Percentiles rank a stretch among this genome's conserved stretches.
Conservation (phyloP, 1,140 invertebrate genomes). For the Phortica variegata region DNA sequence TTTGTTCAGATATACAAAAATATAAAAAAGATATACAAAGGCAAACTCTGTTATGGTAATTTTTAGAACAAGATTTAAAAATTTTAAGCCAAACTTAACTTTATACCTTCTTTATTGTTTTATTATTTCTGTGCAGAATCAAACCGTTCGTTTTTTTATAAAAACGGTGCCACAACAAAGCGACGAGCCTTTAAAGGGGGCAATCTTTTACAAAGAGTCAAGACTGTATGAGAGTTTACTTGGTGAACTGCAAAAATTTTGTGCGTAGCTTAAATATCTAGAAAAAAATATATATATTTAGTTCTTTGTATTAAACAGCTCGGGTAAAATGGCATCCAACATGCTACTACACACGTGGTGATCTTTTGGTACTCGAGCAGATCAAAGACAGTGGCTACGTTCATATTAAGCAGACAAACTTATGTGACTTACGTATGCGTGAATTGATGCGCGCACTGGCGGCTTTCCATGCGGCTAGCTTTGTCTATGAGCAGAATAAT, state of each 20-base stretch:
- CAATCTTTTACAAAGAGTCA: slow-evolving; percentile 39
- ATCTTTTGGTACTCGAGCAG: slow-evolving; percentile 56
- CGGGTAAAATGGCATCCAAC: slow-evolving; percentile 29
- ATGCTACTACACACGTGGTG: slow-evolving; percentile 43
- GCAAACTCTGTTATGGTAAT: too few relatives aligned
- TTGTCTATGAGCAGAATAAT: slow-evolving; percentile 35
- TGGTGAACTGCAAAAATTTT: slow-evolving; percentile 22
- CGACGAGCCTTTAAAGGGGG: slow-evolving; percentile 33
- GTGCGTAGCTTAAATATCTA: slow-evolving; percentile 15
- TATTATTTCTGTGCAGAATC: too few relatives aligned
- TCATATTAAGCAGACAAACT: neutral
- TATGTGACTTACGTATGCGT: slow-evolving; percentile 9
- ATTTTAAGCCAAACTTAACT: too few relatives aligned
- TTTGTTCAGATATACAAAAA: too few relatives aligned
- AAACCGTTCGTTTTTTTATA: slow-evolving; percentile 24
- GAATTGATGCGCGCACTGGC: slow-evolving; percentile 46
- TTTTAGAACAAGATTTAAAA: too few relatives aligned
- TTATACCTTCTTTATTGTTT: too few relatives aligned
- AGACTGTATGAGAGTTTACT: slow-evolving; percentile 32
- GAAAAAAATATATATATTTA: neutral
- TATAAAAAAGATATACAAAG: neutral
- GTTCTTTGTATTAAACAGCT: slow-evolving; percentile 12
- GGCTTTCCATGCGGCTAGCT: slow-evolving; percentile 53
- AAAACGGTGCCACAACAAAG: slow-evolving; percentile 33
- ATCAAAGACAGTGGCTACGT: slow-evolving; percentile 23